These are phyloP conservation scores for Dione vanillae DNA, from an alignment of 2,888 invertebrate species.

Conservation along the genomic window DNA sequence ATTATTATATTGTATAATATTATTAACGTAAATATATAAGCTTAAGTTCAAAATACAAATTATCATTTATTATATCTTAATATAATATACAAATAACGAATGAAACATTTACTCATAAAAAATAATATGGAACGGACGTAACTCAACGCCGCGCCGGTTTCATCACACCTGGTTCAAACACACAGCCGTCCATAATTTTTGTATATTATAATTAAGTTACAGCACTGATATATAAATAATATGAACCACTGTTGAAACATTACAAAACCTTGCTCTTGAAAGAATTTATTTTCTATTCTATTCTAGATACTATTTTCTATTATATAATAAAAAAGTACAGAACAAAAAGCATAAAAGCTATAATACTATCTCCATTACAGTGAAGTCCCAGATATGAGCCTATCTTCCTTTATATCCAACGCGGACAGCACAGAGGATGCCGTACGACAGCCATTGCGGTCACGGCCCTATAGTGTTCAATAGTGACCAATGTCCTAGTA, in stretches of 20 bases:
- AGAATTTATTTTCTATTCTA: too few species aligned
- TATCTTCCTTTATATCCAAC: constrained; percentile 58
- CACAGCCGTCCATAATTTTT: too few species aligned
- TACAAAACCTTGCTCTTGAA: too few species aligned
- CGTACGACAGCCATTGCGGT: constrained; percentile 75
- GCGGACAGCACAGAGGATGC: constrained; percentile 55
- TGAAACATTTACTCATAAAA: too few species aligned
- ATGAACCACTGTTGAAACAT: too few species aligned
- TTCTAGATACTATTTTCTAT: not conserved
- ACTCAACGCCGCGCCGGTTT: not conserved
- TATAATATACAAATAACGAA: too few species aligned
- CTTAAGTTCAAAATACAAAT: not conserved
- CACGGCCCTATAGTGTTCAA: constrained; percentile 62
- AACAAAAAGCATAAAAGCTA: not conserved
- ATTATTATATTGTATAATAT: not conserved
- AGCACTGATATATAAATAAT: too few species aligned
- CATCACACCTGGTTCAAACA: not conserved
- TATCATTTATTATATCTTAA: not conserved
- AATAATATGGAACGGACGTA: too few species aligned
- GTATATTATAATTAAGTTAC: too few species aligned
- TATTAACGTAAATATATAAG: not conserved
- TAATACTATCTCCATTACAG: constrained; percentile 59
- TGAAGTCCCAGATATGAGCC: constrained; percentile 54
- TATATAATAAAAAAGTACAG: not conserved
- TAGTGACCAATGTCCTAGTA: constrained; percentile 47